A percentile compares a stretch with the other conserved stretches of the same genome.
Conservation (phyloP, 2,888 invertebrate genomes). For the Ichneumoninae sp. region DNA sequence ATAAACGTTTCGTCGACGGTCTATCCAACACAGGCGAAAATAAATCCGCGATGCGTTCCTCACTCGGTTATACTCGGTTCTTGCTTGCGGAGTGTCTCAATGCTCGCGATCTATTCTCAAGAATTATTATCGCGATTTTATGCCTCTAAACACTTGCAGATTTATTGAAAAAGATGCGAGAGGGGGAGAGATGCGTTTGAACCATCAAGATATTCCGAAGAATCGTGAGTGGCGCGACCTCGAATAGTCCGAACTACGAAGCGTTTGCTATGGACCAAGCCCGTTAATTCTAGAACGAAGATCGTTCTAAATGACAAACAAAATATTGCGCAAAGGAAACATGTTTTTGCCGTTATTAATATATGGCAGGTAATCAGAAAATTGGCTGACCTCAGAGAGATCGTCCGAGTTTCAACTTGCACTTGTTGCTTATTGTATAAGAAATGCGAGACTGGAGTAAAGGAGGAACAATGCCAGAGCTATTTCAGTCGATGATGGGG, state of each 20-base stretch:
- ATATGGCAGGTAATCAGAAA: conserved; percentile 14
- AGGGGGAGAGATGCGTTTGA: neutral
- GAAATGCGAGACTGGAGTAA: conserved; percentile 72
- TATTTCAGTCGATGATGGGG: conserved; percentile 81
- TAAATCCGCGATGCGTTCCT: conserved; percentile 70
- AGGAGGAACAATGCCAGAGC: conserved; percentile 82
- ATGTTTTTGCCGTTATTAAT: conserved; percentile 1
- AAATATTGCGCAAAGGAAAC: conserved; percentile 5
- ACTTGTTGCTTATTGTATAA: conserved; percentile 16
- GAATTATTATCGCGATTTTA: conserved; percentile 62
- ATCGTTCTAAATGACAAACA: conserved; percentile 12
- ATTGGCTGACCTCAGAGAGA: conserved; percentile 27
- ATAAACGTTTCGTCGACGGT: conserved; percentile 75
- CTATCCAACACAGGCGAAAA: conserved; percentile 72
- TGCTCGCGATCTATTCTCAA: conserved; percentile 49
- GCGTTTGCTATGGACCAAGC: neutral
- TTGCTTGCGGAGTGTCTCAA: conserved; percentile 9
- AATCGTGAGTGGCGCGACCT: neutral
- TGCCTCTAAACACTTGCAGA: conserved; percentile 56
- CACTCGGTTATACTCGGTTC: conserved; percentile 24
- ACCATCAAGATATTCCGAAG: conserved; percentile 27
- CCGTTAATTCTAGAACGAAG: neutral
- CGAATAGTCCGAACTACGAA: neutral
- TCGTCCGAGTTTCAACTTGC: conserved; percentile 21
- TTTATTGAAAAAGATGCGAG: conserved; percentile 54